Conservation (phyloP, 1,140 invertebrate species). For the Agrilus planipennis region DNA sequence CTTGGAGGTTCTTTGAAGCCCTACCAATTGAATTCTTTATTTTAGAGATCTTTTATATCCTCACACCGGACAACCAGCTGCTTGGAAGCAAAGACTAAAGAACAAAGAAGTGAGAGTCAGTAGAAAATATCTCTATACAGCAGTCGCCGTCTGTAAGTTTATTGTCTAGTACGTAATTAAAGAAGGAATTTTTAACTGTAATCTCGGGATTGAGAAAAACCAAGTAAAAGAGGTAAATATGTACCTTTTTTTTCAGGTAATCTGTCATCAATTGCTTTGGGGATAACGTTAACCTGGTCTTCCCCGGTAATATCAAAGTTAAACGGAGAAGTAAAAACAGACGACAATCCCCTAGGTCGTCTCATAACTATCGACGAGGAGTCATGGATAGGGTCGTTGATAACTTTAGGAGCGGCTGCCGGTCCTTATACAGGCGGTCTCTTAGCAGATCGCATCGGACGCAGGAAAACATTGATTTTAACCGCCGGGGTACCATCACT, state of each 20-base stretch:
- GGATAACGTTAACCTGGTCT: constrained; percentile 56
- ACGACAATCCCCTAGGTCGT: constrained; percentile 18
- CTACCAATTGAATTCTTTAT: no score
- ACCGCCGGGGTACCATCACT: constrained; percentile 30
- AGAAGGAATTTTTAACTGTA: no score
- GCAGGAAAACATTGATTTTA: constrained; percentile 31
- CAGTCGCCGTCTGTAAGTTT: no score
- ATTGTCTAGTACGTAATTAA: no score
- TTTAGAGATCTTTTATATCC: no score
- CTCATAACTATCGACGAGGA: constrained; percentile 37
- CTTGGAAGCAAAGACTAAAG: no score
- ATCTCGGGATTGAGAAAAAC: no score
- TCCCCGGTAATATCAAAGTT: constrained; percentile 50
- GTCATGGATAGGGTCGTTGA: constrained; percentile 70
- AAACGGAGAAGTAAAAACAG: constrained; percentile 13
- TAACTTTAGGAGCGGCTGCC: constrained; percentile 61
- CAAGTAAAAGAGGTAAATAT: no score
- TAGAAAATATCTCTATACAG: no score
- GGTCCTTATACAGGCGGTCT: constrained; percentile 35
- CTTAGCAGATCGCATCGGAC: constrained; percentile 29
- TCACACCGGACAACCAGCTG: no score
- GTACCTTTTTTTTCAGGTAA: constrained; percentile 46
- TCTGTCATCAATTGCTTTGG: constrained; percentile 46
- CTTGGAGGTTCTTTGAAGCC: no score
- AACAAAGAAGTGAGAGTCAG: no score